Base-by-base conservation (phyloP, 1,140 invertebrate species). In the Heliothis subflexa region DNA sequence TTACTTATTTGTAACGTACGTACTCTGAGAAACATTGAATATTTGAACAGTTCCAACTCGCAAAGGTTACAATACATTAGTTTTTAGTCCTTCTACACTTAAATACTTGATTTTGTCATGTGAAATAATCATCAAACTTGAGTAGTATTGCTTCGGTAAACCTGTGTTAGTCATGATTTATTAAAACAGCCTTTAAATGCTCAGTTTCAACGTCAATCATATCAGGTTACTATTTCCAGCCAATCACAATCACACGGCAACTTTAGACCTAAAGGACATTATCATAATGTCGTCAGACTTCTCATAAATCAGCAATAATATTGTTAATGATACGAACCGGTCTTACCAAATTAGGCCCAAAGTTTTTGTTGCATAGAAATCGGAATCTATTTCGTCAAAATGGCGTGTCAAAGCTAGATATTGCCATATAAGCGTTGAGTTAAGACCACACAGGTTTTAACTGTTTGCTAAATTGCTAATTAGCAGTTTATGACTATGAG, bases 11-110 rank as follows among this genome's bases (percentile, higher is more conserved):
- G 78, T 84, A 83, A 81, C 81, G 80, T 80, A 18, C 62, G 45
- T 70, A 47, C 76, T 87, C 86, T 87, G 76, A 86, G 86, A 85
- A 87, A 81, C 78, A 82, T 77, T 87, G 82, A 85, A 87, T 85
- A 87, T 86, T 86, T 86, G 78, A 85, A 78, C 28, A 82, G 81
- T 83, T 54, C 55, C 73, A 62, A 55, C 16, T 54, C 11, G n/a
- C n/a, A 21, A 52, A 40, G 25, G 61, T 33, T 52, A 40, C 52
- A 47, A 66, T 72, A 57, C 50, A 9, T 68, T 25, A n/a, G 11
- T 50, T 62, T 62, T 68, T 55, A 54, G 50, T 12, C 25, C 50
- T 50, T 70, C 18, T 70, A 10, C 28, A 40, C 16, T 40, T 9
- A 61, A 75, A 33, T 52, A 64, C 49, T 61, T 62, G 2, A 68